Evolutionary conservation across 2,797 vertebrate species (phyloP), one percentile per base, ranked within the genome.

Genomic region (Phrynocephalus guinanensis): DNA sequence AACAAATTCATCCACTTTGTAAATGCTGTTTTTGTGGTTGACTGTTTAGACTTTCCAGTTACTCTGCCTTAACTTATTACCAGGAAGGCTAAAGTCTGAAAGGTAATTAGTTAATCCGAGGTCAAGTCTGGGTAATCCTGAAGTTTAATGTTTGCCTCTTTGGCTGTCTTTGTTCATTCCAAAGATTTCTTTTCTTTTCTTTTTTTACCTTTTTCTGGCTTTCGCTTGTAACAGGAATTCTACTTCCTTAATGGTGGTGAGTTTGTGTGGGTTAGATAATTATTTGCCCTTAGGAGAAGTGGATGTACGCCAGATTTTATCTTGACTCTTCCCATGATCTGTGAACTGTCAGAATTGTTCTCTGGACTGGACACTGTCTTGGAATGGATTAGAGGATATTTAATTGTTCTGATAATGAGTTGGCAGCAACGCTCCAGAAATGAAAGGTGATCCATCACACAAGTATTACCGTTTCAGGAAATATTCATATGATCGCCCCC

Each of bases 61-160:
- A 86, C 82, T 1, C 87, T 91, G 18, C 0, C 83, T 30, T 48
- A 91, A 71, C 71, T 88, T 8, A 18, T 90, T 89, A 79, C 84
- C 84, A 63, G 82, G 22, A 92, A 33, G 73, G 73, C 10, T 80
- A 85, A 91, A 88, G 79, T 68, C 11, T 80, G 68, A 92, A 89
- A 90, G 1, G 83, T 85, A 91, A 82, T 87, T 87, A 89, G n/a
- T 73, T 89, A 92, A 86, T 78, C 50, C 6, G 5, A 90, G 3
- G 44, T 90, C 11, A 90, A 87, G 0, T 91, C 67, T 87, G 73
- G 84, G 50, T 85, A 91, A 89, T 72, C 78, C 66, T 85, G 44
- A 86, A 85, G 10, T 73, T 84, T 90, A 86, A 80, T 22, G 44
- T 87, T 88, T 90, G 73, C 68, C 52, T 85, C 38, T 84, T 67